Evolutionary conservation across 2,888 invertebrate genomes (phyloP).

Genomic region (Caenorhabditis sp.): DNA sequence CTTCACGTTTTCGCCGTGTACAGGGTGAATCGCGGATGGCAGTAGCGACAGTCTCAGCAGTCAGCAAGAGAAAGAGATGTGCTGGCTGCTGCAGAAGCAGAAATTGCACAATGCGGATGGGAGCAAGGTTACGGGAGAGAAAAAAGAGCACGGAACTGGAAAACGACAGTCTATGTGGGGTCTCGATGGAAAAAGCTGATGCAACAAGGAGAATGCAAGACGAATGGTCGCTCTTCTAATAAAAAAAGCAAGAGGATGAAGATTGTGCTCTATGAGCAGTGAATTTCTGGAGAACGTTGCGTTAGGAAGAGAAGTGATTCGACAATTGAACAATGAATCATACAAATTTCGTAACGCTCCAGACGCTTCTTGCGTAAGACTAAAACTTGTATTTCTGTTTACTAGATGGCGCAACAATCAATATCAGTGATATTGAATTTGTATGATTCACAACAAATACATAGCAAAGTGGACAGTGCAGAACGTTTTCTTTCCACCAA

Average conservation of each 20-base stretch:
- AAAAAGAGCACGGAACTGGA: constrained; percentile 46
- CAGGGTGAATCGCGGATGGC: constrained; percentile 50
- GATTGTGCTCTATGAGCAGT: not conserved
- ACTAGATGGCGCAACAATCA: not conserved
- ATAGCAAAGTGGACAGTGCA: not conserved
- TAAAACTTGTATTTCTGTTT: not conserved
- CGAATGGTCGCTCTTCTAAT: not conserved
- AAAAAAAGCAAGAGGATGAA: constrained; percentile 20
- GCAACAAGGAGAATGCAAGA: constrained; percentile 26
- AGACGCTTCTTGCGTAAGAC: not conserved
- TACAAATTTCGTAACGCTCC: not conserved
- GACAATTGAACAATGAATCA: not conserved
- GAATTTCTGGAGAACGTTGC: not conserved
- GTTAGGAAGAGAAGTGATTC: not conserved
- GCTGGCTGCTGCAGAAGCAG: constrained; percentile 18
- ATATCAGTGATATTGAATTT: not conserved
- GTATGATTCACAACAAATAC: not conserved
- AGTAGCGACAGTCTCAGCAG: constrained; percentile 9
- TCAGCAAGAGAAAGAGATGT: not conserved
- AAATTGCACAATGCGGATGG: constrained; percentile 47
- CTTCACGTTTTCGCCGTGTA: constrained; percentile 67
- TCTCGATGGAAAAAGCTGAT: constrained; percentile 30
- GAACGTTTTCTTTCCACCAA: not conserved
- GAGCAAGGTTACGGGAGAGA: constrained; percentile 33
- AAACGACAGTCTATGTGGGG: constrained; percentile 22